A percentile compares a stretch with the other conserved stretches of the same genome.
Conservation (phyloP, 1,140 invertebrate genomes). For the Hirudo medicinalis region DNA sequence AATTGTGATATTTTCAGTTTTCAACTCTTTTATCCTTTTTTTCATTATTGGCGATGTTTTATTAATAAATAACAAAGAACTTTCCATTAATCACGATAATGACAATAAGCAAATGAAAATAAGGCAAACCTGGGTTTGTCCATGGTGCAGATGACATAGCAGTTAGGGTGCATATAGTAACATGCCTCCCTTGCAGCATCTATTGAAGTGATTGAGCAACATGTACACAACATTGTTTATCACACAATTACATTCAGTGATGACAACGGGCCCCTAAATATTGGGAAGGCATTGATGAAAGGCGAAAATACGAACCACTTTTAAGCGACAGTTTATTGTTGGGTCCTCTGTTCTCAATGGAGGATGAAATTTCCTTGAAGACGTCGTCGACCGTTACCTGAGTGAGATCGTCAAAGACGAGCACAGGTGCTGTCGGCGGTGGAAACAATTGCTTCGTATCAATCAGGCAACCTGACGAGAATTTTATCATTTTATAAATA, state of each 20-base stretch:
- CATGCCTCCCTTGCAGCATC: background rate
- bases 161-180: slow-evolving; percentile 31
- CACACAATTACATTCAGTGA: no score
- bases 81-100: background rate
- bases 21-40: no score
- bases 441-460: background rate
- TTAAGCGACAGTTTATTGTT: slow-evolving; percentile 13
- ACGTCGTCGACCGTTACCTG: slow-evolving; percentile 30
- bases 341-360: slow-evolving; percentile 32
- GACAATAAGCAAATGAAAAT: background rate
- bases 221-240: no score
- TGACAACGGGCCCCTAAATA: no score
- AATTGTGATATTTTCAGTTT: no score
- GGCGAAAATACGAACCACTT: slow-evolving; percentile 1
- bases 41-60: no score
- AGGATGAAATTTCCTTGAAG: slow-evolving; percentile 31
- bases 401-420: slow-evolving; percentile 34
- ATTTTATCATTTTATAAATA: background rate
- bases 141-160: slow-evolving; percentile 37
- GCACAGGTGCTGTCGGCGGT: slow-evolving; percentile 25
- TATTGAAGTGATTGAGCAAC: no score
- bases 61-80: no score
- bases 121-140: slow-evolving; percentile 32
- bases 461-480: slow-evolving; percentile 10
- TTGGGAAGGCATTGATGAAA: no score